Evolutionary conservation across 2,888 invertebrate genomes (phyloP).

Genomic region (Melanostoma scalare): DNA sequence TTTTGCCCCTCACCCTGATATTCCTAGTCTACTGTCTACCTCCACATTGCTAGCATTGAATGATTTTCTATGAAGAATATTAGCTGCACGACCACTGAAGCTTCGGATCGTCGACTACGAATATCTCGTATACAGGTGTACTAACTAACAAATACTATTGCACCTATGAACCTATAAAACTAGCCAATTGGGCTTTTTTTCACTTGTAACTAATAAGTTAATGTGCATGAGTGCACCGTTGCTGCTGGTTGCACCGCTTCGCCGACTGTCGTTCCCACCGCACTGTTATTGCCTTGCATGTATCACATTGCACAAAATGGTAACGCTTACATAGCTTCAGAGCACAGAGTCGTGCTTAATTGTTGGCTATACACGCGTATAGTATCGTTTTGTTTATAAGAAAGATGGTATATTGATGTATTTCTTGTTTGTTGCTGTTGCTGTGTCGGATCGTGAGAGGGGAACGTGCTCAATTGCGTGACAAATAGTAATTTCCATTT

Average conservation of each 20-base stretch:
- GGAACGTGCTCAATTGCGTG: constrained; percentile 69
- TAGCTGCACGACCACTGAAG: too few relatives aligned
- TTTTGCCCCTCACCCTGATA: too few relatives aligned
- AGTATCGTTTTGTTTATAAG: constrained; percentile 13
- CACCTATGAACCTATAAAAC: too few relatives aligned
- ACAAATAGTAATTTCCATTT: constrained; percentile 55
- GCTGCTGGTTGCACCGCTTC: constrained; percentile 4
- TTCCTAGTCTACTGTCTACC: too few relatives aligned
- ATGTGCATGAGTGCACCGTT: constrained; percentile 58
- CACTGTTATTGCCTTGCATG: not conserved
- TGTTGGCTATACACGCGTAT: constrained; percentile 42
- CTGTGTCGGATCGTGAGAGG: constrained; percentile 25
- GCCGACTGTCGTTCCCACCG: not conserved
- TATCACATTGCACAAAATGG: constrained; percentile 58
- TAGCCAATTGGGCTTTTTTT: constrained; percentile 49
- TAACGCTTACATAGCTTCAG: constrained; percentile 32
- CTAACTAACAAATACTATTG: too few relatives aligned
- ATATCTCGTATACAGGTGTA: too few relatives aligned
- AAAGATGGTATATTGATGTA: constrained; percentile 39
- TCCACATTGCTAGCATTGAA: too few relatives aligned
- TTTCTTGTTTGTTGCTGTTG: not conserved
- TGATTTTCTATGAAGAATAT: too few relatives aligned
- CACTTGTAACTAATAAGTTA: constrained; percentile 43
- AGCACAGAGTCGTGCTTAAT: constrained; percentile 50
- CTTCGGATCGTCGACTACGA: too few relatives aligned